phyloP scores from a whole-genome alignment of 2,113 vertebrate species.

The Lagenorhynchus albirostris region DNA sequence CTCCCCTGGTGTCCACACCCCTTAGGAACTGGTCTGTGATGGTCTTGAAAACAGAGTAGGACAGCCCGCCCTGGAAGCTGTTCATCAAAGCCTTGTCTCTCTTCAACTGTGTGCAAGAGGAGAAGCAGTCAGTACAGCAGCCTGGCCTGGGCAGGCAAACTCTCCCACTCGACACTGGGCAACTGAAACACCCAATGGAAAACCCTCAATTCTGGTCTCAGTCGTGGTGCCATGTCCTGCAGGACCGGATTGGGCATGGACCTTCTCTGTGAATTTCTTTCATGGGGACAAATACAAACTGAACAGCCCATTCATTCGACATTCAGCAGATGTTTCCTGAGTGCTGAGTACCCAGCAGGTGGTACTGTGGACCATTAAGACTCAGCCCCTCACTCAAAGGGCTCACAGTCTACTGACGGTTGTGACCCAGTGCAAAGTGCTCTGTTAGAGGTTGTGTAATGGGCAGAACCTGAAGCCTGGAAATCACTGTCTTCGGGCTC shows the following conservation, averaged over 20 bases:
- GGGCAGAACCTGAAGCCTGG: not conserved
- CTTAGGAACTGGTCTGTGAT: conserved; percentile 76
- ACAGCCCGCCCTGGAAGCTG: conserved; percentile 44
- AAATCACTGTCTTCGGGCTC: not conserved
- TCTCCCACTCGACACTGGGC: not conserved
- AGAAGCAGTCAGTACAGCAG: not conserved
- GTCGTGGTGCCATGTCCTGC: not conserved
- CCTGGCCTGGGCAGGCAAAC: not conserved
- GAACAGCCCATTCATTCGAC: not conserved
- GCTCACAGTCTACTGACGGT: not conserved
- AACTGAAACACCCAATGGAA: too few relatives aligned
- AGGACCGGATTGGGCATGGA: not conserved
- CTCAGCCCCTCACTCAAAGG: not conserved
- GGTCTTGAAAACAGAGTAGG: conserved; percentile 80
- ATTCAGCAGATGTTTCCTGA: not conserved
- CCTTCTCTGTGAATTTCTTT: not conserved
- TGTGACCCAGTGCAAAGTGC: too few relatives aligned
- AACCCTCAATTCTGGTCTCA: not conserved
- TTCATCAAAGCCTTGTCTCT: conserved; percentile 54
- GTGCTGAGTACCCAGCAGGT: not conserved
- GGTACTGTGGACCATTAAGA: not conserved
- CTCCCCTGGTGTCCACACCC: conserved; percentile 32
- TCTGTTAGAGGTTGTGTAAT: not conserved
- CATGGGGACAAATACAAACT: not conserved
- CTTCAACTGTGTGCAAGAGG: conserved; percentile 75